A percentile compares a stretch with the other conserved stretches of the same genome.
Conservation (phyloP, 1,140 invertebrate species). For the Meloidogyne exigua region DNA sequence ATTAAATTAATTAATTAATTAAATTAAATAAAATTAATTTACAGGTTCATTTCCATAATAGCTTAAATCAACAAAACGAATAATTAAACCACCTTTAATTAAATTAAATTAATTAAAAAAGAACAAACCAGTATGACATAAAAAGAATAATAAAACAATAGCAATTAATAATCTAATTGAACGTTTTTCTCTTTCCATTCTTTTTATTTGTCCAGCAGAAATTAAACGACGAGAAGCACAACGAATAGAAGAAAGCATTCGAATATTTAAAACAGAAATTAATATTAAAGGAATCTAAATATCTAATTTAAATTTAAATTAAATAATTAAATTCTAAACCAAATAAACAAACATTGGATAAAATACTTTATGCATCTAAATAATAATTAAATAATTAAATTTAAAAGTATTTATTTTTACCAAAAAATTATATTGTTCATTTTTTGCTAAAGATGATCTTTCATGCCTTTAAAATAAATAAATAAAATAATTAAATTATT, state of each 20-base stretch:
- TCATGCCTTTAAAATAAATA: slow-evolving; percentile 20
- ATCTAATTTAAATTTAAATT: not conserved
- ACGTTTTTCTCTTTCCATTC: slow-evolving; percentile 54
- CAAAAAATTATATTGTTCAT: slow-evolving; percentile 33
- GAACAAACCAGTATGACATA: slow-evolving; percentile 57
- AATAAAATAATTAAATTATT: not conserved
- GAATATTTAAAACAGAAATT: slow-evolving; percentile 55
- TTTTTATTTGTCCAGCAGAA: slow-evolving; percentile 50
- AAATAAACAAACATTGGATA: slow-evolving; percentile 57
- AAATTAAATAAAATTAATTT: too few relatives aligned
- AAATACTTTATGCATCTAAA: slow-evolving; percentile 53
- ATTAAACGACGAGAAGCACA: slow-evolving; percentile 26
- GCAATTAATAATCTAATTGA: slow-evolving; percentile 56
- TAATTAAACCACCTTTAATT: slow-evolving; percentile 56
- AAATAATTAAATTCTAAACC: not conserved
- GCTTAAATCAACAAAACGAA: slow-evolving; percentile 53
- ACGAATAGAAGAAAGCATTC: slow-evolving; percentile 52
- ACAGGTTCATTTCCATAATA: slow-evolving; percentile 45
- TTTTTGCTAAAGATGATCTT: slow-evolving; percentile 30
- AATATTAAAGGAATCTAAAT: slow-evolving; percentile 50
- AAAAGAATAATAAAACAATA: slow-evolving; percentile 58
- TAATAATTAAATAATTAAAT: slow-evolving; percentile 20
- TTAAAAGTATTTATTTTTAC: slow-evolving; percentile 7
- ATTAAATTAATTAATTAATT: not conserved
- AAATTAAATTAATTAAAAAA: not conserved